Conservation (phyloP, 1,140 invertebrate species). For the Tetragnatha versicolor region DNA sequence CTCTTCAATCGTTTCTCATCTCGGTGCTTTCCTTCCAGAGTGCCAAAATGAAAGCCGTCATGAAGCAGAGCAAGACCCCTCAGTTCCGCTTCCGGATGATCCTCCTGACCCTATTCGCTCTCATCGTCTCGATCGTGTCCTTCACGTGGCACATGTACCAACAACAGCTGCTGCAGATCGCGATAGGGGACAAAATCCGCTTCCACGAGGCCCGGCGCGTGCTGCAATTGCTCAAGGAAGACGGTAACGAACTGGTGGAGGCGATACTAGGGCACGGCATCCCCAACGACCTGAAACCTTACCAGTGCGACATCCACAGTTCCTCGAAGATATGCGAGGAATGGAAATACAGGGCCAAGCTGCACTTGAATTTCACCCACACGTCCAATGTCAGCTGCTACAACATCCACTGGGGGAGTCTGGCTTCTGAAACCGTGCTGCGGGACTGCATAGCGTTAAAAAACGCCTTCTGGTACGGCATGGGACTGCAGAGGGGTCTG, state of each 20-base stretch:
- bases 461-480: slow-evolving; percentile 64
- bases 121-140: slow-evolving; percentile 40
- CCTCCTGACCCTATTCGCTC: slow-evolving; percentile 43
- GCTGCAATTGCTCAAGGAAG: slow-evolving; percentile 51
- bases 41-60: slow-evolving; percentile 48
- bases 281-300: slow-evolving; percentile 55
- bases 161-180: slow-evolving; percentile 31
- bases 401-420: slow-evolving; percentile 79
- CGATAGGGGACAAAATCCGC: slow-evolving; percentile 50
- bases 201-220: slow-evolving; percentile 49
- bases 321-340: slow-evolving; percentile 54
- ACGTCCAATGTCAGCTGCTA: slow-evolving; percentile 70
- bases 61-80: slow-evolving; percentile 51
- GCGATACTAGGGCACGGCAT: slow-evolving; percentile 54
- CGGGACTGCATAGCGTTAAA: slow-evolving; percentile 83
- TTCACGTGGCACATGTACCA: slow-evolving; percentile 56
- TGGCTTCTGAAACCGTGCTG: slow-evolving; percentile 69
- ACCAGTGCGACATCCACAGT: slow-evolving; percentile 54
- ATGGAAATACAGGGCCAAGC: slow-evolving; percentile 58
- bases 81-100: slow-evolving; percentile 57
- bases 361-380: slow-evolving; percentile 46
- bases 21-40: slow-evolving; percentile 45
- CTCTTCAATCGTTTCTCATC: no score
- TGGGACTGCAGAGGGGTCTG: slow-evolving; percentile 77
- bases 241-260: slow-evolving; percentile 52